These are phyloP conservation scores for Epicampocera succincta DNA, from an alignment of 2,888 invertebrate genomes.

Conservation along the genomic window DNA sequence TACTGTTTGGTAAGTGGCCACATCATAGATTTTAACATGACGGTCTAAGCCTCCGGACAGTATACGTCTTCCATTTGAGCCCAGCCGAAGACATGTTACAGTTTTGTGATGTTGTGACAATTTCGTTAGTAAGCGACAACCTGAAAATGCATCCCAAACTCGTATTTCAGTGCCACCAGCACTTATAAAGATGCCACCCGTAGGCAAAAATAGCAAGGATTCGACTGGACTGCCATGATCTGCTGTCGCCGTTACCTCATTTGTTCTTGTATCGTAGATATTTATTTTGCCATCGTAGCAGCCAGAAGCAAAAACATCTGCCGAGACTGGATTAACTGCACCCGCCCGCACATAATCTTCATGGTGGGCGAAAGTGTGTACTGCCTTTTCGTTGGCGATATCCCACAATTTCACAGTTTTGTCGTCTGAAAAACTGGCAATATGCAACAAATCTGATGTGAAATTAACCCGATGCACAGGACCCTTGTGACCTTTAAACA, in stretches of 20 bases:
- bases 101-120: slow-evolving; percentile 98
- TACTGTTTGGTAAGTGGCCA: slow-evolving; percentile 91
- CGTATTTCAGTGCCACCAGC: slow-evolving; percentile 95
- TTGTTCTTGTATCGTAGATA: slow-evolving; percentile 92
- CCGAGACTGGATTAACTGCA: slow-evolving; percentile 88
- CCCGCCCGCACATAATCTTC: slow-evolving; percentile 93
- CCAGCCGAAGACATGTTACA: slow-evolving; percentile 92
- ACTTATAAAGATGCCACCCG: slow-evolving; percentile 94
- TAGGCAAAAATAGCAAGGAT: slow-evolving; percentile 92
- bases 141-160: slow-evolving; percentile 96
- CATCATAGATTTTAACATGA: slow-evolving; percentile 96
- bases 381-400: slow-evolving; percentile 89
- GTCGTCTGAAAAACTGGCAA: slow-evolving; percentile 95
- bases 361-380: slow-evolving; percentile 87
- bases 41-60: slow-evolving; percentile 95
- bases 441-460: slow-evolving; percentile 88
- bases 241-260: slow-evolving; percentile 87
- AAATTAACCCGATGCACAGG: slow-evolving; percentile 92
- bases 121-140: slow-evolving; percentile 91
- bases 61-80: slow-evolving; percentile 90
- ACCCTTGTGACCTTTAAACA: slow-evolving; percentile 92
- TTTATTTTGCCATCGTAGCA: slow-evolving; percentile 94
- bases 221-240: slow-evolving; percentile 96
- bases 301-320: slow-evolving; percentile 90
- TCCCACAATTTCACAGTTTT: slow-evolving; percentile 95